A percentile compares a stretch with the other conserved stretches of the same genome.
These are phyloP conservation scores for Aphrophora alni DNA, from an alignment of 2,888 invertebrate genomes.

Conservation along the genomic window DNA sequence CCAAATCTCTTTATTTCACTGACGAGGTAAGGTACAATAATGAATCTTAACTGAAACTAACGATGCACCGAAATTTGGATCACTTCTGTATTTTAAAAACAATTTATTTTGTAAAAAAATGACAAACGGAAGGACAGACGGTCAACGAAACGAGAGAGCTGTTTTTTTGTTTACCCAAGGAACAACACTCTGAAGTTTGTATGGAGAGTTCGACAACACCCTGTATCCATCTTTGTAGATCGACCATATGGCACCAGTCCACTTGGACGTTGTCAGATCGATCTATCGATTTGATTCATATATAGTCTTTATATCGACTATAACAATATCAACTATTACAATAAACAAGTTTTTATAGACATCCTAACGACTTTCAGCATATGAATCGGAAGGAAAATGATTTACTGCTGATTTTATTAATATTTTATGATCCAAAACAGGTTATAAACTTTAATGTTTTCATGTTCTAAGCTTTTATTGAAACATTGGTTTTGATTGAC, in stretches of 20 bases:
- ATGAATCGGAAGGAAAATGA: neutral
- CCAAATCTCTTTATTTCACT: no score
- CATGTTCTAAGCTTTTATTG: neutral
- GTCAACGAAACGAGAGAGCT: no score
- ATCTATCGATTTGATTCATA: neutral
- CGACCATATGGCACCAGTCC: neutral
- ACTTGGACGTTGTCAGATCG: neutral
- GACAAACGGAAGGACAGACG: no score
- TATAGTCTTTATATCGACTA: neutral
- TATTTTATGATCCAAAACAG: neutral
- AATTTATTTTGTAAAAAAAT: no score
- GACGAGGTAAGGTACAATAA: no score
- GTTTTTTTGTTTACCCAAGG: no score
- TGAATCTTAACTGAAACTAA: no score
- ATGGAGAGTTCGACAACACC: no score
- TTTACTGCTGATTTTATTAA: neutral
- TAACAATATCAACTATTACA: neutral
- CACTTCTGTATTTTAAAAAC: no score
- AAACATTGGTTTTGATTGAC: neutral
- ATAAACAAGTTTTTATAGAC: neutral
- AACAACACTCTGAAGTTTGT: no score
- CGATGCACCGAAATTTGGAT: no score
- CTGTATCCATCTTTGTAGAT: no score
- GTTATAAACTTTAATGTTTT: neutral
- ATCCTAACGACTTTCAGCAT: neutral